Evolutionary conservation across 2,113 vertebrate genomes (phyloP).

Genomic region (Conger conger): DNA sequence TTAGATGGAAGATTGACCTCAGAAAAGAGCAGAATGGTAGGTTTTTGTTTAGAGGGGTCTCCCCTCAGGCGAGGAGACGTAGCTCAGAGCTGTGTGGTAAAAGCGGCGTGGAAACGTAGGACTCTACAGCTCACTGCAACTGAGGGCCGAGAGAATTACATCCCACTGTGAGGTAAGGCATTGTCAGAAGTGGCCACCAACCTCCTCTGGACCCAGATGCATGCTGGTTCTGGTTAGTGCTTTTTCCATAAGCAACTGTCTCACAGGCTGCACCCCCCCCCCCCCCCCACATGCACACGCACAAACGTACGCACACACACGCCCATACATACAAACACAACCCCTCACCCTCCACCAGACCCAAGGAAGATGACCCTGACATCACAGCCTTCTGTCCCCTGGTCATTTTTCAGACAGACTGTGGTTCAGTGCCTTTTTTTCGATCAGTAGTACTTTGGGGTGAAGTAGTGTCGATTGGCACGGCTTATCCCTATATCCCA

Average conservation of each 20-base stretch:
- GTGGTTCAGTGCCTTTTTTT: constrained; percentile 20
- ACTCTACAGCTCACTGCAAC: neutral
- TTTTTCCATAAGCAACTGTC: neutral
- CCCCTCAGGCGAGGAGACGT: too few species aligned
- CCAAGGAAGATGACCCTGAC: neutral
- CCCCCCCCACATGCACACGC: neutral
- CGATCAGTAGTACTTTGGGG: constrained; percentile 39
- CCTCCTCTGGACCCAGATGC: neutral
- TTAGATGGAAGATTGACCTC: too few species aligned
- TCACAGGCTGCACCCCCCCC: too few species aligned
- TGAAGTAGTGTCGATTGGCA: constrained; percentile 12
- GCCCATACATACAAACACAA: neutral
- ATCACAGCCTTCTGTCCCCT: neutral
- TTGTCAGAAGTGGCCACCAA: neutral
- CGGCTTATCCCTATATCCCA: constrained; percentile 1
- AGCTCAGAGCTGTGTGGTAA: too few species aligned
- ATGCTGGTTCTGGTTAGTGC: neutral
- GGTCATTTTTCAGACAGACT: neutral
- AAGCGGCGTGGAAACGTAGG: too few species aligned
- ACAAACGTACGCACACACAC: neutral
- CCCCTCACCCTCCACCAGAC: neutral
- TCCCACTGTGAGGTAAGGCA: neutral
- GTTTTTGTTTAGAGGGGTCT: too few species aligned
- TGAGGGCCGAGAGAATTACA: neutral
- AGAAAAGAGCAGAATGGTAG: too few species aligned